phyloP scores from a whole-genome alignment of 2,113 vertebrate genomes.

The Pteropus alecto region DNA sequence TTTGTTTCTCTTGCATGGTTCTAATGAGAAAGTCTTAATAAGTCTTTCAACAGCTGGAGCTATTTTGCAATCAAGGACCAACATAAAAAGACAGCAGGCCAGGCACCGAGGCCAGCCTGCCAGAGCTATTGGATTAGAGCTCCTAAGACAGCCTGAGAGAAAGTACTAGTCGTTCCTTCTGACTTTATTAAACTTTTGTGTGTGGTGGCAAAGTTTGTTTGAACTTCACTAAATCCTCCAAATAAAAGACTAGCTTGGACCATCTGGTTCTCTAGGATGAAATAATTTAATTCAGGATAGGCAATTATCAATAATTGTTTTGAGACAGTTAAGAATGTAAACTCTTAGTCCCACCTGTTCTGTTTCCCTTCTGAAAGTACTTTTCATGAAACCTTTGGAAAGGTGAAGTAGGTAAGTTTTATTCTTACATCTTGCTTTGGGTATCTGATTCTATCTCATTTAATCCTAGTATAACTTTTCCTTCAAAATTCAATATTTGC shows the following conservation, averaged over 20 bases:
- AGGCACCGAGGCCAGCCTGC: neutral
- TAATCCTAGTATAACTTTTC: conserved; percentile 1
- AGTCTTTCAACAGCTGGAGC: conserved; percentile 58
- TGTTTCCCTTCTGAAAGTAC: neutral
- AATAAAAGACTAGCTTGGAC: conserved; percentile 54
- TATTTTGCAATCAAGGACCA: conserved; percentile 57
- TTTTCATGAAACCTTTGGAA: neutral
- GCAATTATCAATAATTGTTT: conserved; percentile 52
- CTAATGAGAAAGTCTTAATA: conserved; percentile 42
- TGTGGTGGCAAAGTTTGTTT: conserved; percentile 62
- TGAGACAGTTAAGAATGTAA: neutral
- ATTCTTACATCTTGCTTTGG: conserved; percentile 23
- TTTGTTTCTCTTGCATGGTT: conserved; percentile 1
- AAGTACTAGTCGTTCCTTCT: conserved; percentile 10
- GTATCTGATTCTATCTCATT: conserved; percentile 30
- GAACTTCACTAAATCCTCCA: conserved; percentile 60
- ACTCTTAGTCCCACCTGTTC: conserved; percentile 7
- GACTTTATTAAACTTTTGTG: conserved; percentile 66
- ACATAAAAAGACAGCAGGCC: conserved; percentile 66
- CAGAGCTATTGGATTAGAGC: conserved; percentile 39
- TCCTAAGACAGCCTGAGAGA: conserved; percentile 15
- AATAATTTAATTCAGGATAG: conserved; percentile 42
- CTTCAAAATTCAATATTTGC: neutral
- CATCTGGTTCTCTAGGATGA: conserved; percentile 62
- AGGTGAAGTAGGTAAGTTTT: neutral